Percentiles rank a stretch among this genome's conserved stretches.
These are phyloP conservation scores for Prorops nasuta DNA, from an alignment of 1,140 invertebrate genomes.

Conservation along the genomic window DNA sequence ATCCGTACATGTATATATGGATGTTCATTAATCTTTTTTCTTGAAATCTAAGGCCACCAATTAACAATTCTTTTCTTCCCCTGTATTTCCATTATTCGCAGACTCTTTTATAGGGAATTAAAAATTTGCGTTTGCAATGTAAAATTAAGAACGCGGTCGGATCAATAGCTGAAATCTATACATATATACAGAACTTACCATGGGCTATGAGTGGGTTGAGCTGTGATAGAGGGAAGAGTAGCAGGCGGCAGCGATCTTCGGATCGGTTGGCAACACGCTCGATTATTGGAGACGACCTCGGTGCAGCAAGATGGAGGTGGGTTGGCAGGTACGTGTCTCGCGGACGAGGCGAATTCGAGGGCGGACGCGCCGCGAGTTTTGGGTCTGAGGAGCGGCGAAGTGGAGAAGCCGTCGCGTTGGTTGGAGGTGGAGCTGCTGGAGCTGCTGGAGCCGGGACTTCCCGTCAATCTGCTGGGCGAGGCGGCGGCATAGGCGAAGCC, in stretches of 20 bases:
- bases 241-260: conserved; percentile 54
- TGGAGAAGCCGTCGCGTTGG: conserved; percentile 46
- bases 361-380: conserved; percentile 52
- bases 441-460: conserved; percentile 58
- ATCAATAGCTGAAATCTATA: no score
- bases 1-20: no score
- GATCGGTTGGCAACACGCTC: conserved; percentile 52
- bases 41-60: no score
- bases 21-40: no score
- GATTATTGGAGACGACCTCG: conserved; percentile 37
- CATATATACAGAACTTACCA: conserved; percentile 63
- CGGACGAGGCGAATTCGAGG: conserved; percentile 46
- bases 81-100: no score
- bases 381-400: conserved; percentile 54
- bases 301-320: conserved; percentile 55
- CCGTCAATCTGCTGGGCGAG: conserved; percentile 43
- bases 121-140: no score
- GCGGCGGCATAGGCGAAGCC: conserved; percentile 41
- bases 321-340: conserved; percentile 61
- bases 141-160: no score
- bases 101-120: no score
- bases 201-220: conserved; percentile 57
- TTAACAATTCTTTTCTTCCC: no score
- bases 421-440: conserved; percentile 50
- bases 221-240: conserved; percentile 57